Percentiles rank a stretch among this genome's conserved stretches.
Conservation (phyloP, 2,888 invertebrate genomes). For the Melanargia galathea region DNA sequence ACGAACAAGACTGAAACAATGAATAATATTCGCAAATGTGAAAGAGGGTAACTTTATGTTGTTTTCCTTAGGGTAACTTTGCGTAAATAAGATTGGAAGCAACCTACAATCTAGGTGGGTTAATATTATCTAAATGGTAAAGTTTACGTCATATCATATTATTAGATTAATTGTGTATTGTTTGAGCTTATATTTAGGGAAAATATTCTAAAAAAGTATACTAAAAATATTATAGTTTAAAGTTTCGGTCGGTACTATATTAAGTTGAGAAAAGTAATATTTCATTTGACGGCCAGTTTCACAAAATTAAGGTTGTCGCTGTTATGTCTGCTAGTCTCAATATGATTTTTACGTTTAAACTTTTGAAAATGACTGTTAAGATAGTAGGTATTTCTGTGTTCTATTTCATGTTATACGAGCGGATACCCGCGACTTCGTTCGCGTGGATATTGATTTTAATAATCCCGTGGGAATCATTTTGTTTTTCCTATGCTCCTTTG, state of each 20-base stretch:
- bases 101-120: constrained; percentile 24
- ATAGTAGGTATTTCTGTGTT: background rate
- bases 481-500: too few species aligned
- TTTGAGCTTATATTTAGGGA: constrained; percentile 24
- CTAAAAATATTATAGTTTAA: constrained; percentile 26
- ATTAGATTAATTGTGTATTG: constrained; percentile 23
- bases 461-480: too few species aligned
- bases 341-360: constrained; percentile 1
- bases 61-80: constrained; percentile 33
- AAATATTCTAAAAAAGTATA: constrained; percentile 25
- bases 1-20: constrained; percentile 30
- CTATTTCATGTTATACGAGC: too few species aligned
- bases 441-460: too few species aligned
- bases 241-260: constrained; percentile 27
- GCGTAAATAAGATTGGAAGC: constrained; percentile 29
- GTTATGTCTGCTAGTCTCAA: constrained; percentile 10
- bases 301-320: constrained; percentile 23
- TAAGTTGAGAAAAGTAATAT: constrained; percentile 29
- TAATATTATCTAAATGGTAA: constrained; percentile 24
- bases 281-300: constrained; percentile 29
- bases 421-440: too few species aligned
- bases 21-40: constrained; percentile 33
- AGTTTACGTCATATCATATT: constrained; percentile 33
- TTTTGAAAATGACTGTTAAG: background rate
- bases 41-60: constrained; percentile 32